Evolutionary conservation across 2,888 invertebrate genomes (phyloP).

Genomic region (Aquatica leii): DNA sequence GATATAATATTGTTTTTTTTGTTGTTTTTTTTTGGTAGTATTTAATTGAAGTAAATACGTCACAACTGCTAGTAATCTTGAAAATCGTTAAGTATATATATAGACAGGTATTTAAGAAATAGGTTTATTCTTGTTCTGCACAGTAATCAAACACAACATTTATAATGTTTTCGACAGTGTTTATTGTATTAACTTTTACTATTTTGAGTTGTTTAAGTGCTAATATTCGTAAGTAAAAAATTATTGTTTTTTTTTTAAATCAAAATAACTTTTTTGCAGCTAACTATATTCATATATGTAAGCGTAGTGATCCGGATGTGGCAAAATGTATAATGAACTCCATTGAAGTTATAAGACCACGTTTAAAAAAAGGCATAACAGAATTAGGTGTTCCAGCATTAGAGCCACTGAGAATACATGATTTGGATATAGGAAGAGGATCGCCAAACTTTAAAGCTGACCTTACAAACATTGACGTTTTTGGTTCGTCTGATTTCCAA

Average conservation of each 20-base stretch:
- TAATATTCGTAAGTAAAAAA: conserved; percentile 6
- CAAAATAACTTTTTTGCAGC: too few species aligned
- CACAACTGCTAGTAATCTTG: too few species aligned
- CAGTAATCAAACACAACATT: too few species aligned
- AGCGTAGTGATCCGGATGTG: conserved; percentile 69
- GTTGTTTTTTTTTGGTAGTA: too few species aligned
- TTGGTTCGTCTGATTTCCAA: conserved; percentile 64
- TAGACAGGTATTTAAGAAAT: too few species aligned
- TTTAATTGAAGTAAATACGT: too few species aligned
- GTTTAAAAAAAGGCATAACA: conserved; percentile 70
- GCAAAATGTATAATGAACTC: conserved; percentile 70
- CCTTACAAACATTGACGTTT: conserved; percentile 63
- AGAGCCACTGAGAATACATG: conserved; percentile 70
- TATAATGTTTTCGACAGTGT: too few species aligned
- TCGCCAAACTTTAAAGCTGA: conserved; percentile 60
- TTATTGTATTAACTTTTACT: neutral
- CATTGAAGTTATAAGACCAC: conserved; percentile 67
- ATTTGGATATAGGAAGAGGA: conserved; percentile 69
- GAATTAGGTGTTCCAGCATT: conserved; percentile 73
- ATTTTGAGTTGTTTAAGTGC: neutral
- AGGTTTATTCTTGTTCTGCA: too few species aligned
- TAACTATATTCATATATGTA: conserved; percentile 71
- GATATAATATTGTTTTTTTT: too few species aligned
- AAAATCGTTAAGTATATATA: too few species aligned
- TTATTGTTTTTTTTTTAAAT: too few species aligned